phyloP scores from a whole-genome alignment of 2,888 invertebrate genomes.

The Leptopterna dolabrata region DNA sequence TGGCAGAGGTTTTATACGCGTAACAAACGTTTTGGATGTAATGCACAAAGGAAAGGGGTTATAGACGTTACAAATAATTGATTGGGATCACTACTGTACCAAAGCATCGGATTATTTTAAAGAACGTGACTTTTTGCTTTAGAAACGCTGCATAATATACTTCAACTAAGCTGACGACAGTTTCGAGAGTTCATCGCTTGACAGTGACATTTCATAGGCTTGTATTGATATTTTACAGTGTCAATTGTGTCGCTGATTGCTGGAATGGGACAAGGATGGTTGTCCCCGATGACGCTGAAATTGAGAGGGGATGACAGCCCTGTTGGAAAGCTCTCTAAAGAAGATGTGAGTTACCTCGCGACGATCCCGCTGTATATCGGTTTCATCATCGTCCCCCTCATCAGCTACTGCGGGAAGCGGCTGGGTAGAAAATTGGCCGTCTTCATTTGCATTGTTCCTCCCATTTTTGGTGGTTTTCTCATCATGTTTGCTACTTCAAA shows the following conservation, averaged over 20 bases:
- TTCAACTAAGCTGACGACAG: no score
- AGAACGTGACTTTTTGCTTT: no score
- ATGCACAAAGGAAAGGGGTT: no score
- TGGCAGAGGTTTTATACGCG: no score
- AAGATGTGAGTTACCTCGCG: neutral
- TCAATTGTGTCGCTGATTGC: neutral
- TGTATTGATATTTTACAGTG: neutral
- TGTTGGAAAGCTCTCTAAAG: neutral
- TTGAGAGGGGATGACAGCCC: conserved; percentile 4
- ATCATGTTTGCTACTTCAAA: neutral
- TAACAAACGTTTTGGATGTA: no score
- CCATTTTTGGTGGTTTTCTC: neutral
- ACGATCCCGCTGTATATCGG: neutral
- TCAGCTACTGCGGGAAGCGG: neutral
- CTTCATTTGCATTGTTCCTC: neutral
- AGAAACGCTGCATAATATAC: no score
- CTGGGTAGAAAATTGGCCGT: neutral
- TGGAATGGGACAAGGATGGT: conserved; percentile 17
- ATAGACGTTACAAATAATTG: no score
- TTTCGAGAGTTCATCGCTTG: no score
- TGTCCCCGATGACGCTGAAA: neutral
- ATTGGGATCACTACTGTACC: no score
- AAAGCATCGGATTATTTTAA: no score
- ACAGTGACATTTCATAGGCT: no score
- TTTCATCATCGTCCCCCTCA: neutral